These are phyloP conservation scores for Monochamus saltuarius DNA, from an alignment of 1,140 invertebrate species.

Conservation along the genomic window DNA sequence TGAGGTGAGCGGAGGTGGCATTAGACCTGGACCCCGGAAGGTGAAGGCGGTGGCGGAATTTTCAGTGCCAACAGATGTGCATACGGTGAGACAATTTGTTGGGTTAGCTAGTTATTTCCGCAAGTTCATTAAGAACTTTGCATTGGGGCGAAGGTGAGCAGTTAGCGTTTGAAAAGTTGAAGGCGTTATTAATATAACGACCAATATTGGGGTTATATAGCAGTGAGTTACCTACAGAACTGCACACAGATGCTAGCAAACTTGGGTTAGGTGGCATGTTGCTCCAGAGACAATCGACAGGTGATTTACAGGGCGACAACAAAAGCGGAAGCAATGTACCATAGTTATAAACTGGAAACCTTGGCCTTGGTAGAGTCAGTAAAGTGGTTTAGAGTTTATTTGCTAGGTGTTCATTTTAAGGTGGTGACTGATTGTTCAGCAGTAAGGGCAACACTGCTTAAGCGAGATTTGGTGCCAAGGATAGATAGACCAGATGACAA, in stretches of 20 bases:
- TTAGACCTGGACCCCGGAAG: not conserved
- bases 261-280: constrained; percentile 41
- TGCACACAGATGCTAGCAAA: constrained; percentile 40
- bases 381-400: constrained; percentile 38
- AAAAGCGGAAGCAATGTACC: constrained; percentile 42
- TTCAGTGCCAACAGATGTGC: not conserved
- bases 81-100: too few relatives aligned
- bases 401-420: constrained; percentile 34
- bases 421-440: constrained; percentile 44
- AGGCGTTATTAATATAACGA: constrained; percentile 5
- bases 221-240: constrained; percentile 35
- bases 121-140: too few relatives aligned
- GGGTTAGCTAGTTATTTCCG: too few relatives aligned
- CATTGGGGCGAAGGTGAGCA: not conserved
- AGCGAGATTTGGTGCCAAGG: constrained; percentile 38
- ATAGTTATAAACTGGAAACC: constrained; percentile 51
- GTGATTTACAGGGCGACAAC: constrained; percentile 51
- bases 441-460: constrained; percentile 28
- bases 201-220: constrained; percentile 47
- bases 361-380: constrained; percentile 39
- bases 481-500: constrained; percentile 37
- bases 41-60: not conserved
- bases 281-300: constrained; percentile 40
- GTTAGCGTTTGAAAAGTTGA: not conserved
- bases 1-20: not conserved